phyloP scores from a whole-genome alignment of 2,113 vertebrate species.

The Hiodon tergisus region DNA sequence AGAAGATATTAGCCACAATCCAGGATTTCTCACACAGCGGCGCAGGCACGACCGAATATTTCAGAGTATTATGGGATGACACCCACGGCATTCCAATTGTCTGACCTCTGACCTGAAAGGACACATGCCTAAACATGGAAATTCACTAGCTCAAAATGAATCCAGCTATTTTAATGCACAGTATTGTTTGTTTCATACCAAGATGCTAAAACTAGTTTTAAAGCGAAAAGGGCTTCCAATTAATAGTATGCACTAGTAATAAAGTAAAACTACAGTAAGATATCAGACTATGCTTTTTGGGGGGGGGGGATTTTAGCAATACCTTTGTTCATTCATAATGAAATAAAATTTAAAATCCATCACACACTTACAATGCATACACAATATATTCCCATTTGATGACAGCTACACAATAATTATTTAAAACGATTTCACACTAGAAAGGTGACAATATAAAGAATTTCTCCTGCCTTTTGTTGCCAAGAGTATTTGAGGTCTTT shows the following conservation, averaged over 20 bases:
- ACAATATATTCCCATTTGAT: not conserved
- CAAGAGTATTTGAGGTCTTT: slow-evolving; percentile 41
- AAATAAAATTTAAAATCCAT: not conserved
- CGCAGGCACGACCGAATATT: slow-evolving; percentile 50
- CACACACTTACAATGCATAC: not conserved
- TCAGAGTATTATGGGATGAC: slow-evolving; percentile 60
- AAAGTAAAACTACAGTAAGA: too few species aligned
- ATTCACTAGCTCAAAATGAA: slow-evolving; percentile 47
- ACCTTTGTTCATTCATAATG: not conserved
- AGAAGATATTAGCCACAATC: slow-evolving; percentile 56
- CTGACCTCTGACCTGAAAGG: slow-evolving; percentile 57
- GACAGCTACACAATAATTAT: too few species aligned
- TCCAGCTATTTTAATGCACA: not conserved
- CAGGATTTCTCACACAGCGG: slow-evolving; percentile 58
- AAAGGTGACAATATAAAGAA: not conserved
- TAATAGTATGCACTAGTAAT: too few species aligned
- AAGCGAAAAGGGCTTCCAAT: not conserved
- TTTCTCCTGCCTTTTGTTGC: slow-evolving; percentile 7
- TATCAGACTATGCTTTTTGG: too few species aligned
- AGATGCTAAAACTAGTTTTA: not conserved
- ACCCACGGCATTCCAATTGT: slow-evolving; percentile 71
- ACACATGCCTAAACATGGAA: slow-evolving; percentile 48
- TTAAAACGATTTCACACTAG: too few species aligned
- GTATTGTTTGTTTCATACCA: not conserved
- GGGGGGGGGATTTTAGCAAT: too few species aligned